phyloP scores from a whole-genome alignment of 2,888 invertebrate species.

The Drosophila kuntzei region DNA sequence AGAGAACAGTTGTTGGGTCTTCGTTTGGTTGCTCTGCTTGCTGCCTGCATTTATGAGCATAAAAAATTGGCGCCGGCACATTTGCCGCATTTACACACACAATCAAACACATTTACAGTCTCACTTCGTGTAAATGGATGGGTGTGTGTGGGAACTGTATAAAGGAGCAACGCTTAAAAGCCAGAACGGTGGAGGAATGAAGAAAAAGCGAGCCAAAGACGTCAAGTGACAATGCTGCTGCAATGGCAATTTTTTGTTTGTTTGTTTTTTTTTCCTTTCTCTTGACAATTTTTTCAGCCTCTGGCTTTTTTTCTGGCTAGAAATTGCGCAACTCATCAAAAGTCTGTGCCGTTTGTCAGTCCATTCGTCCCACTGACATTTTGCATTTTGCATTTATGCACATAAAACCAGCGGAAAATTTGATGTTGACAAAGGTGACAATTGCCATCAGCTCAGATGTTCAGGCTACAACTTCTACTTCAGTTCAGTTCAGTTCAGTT shows the following conservation, averaged over 20 bases:
- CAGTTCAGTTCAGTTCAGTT: constrained; percentile 4
- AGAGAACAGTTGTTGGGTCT: constrained; percentile 17
- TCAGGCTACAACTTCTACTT: background rate
- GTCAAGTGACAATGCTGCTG: constrained; percentile 66
- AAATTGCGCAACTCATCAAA: constrained; percentile 74
- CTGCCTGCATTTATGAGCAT: constrained; percentile 74
- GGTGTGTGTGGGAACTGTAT: constrained; percentile 5
- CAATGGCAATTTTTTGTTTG: constrained; percentile 40
- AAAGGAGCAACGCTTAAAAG: constrained; percentile 66
- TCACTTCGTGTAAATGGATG: constrained; percentile 1
- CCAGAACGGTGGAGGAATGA: constrained; percentile 28
- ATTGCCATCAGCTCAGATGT: constrained; percentile 55
- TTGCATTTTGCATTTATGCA: constrained; percentile 65
- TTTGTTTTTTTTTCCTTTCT: constrained; percentile 2
- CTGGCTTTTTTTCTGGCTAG: constrained; percentile 17
- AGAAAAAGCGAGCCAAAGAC: constrained; percentile 44
- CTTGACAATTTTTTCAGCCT: constrained; percentile 29
- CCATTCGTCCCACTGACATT: constrained; percentile 31
- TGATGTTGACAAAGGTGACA: constrained; percentile 81
- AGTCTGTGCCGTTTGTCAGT: constrained; percentile 45
- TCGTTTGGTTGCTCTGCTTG: constrained; percentile 29
- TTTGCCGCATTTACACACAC: constrained; percentile 78
- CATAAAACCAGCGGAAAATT: constrained; percentile 75
- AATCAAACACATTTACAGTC: constrained; percentile 47
- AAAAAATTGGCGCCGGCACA: constrained; percentile 74